Percentiles rank a stretch among this genome's conserved stretches.
phyloP scores from a whole-genome alignment of 2,113 vertebrate species.

The Calyptomena viridis region DNA sequence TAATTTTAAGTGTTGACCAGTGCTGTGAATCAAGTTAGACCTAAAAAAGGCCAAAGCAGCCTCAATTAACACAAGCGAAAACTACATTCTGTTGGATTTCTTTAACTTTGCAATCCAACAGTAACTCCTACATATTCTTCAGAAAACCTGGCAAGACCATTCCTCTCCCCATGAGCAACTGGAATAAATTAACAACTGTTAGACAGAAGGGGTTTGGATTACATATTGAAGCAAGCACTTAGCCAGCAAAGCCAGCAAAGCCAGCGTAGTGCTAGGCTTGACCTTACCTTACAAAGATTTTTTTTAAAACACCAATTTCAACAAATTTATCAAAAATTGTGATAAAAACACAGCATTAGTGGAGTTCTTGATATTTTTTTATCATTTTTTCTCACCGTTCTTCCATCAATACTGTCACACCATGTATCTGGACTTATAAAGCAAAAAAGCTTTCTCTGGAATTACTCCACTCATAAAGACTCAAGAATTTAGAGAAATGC shows the following conservation, averaged over 20 bases:
- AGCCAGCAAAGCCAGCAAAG: background rate
- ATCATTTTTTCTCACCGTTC: background rate
- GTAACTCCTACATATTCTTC: background rate
- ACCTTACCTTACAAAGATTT: rapidly evolving
- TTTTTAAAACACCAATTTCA: background rate
- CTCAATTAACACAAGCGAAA: background rate
- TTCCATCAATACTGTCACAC: background rate
- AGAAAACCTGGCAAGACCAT: background rate
- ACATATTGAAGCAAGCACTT: background rate
- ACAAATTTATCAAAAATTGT: background rate
- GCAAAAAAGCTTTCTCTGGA: background rate
- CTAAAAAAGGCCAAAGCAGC: background rate
- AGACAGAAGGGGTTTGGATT: background rate
- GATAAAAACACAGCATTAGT: background rate
- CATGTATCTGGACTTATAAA: background rate
- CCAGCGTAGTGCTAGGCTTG: too few species aligned
- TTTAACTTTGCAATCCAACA: background rate
- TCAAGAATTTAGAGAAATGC: background rate
- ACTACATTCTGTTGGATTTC: background rate
- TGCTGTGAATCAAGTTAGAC: background rate
- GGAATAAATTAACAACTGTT: background rate
- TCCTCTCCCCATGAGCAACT: too few species aligned
- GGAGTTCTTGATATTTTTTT: background rate
- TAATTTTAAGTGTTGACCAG: background rate
- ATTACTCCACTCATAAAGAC: background rate